Conservation (phyloP, 2,888 invertebrate species). For the Acanthosoma haemorrhoidale region DNA sequence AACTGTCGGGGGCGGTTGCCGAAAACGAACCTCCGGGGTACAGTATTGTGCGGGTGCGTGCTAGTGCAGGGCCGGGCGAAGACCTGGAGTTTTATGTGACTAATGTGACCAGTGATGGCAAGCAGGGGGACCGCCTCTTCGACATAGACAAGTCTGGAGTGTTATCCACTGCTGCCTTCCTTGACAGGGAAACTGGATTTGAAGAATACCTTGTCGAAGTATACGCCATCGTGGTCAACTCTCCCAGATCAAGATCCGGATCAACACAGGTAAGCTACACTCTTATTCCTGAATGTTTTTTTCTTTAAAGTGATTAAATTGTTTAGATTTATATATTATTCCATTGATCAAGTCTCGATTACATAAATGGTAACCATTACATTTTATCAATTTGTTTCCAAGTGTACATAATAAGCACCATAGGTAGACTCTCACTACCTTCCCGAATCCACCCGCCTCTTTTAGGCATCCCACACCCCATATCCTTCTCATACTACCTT, state of each 20-base stretch:
- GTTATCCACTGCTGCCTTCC: conserved; percentile 72
- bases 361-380: too few species aligned
- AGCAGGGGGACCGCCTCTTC: conserved; percentile 81
- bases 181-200: conserved; percentile 79
- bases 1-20: conserved; percentile 70
- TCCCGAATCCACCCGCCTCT: too few species aligned
- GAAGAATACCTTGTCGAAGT: conserved; percentile 79
- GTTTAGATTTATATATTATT: too few species aligned
- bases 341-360: too few species aligned
- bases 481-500: too few species aligned
- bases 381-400: too few species aligned
- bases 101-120: conserved; percentile 56
- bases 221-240: conserved; percentile 71
- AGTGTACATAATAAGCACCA: too few species aligned
- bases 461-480: too few species aligned
- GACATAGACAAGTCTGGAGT: conserved; percentile 87
- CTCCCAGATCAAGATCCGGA: conserved; percentile 63
- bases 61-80: conserved; percentile 53
- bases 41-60: conserved; percentile 73
- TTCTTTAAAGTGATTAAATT: too few species aligned
- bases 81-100: conserved; percentile 77
- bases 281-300: too few species aligned
- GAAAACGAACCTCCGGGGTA: conserved; percentile 87
- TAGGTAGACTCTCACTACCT: too few species aligned
- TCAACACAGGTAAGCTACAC: conserved; percentile 66